Evolutionary conservation across 2,113 vertebrate species (phyloP), one percentile per base, ranked within the genome.

Genomic region (Chitala chitala): DNA sequence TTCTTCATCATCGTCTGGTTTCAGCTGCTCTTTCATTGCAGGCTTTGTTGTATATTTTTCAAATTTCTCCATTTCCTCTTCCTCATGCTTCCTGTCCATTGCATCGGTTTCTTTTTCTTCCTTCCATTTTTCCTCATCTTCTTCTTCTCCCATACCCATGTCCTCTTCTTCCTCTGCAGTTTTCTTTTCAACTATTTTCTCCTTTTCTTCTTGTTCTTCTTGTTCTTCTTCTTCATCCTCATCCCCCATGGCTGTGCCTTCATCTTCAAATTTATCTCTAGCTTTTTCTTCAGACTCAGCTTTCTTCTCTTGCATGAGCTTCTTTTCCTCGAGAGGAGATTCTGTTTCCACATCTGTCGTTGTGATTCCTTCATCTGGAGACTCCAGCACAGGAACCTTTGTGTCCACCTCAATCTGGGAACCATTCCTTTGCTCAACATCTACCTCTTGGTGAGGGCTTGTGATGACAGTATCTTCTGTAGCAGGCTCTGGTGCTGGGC

Each of bases 1-100:
- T 20, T 76, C 87, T 1, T 91, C 92, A 38, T 88, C 90, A 63
- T 93, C 92, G 68, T 95, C 92, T 72, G 86, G 84, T 31, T 90
- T 86, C 48, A 89, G 86, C 78, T 88, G 88, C 70, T 84, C 87
- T 64, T 84, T 83, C 44, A 79, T 55, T 61, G 88, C 78, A 48
- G 71, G 78, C 29, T 77, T 79, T 24, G 20, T 64, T 1, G 77
- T 66, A 51, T 85, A 84, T 46, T 87, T 85, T 65, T 85, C 86
- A 73, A 77, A 78, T 78, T 83, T 82, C 76, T 90, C 88, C 78
- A 85, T 82, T 84, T 89, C 86, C 80, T 88, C 87, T 80, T 91
- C 89, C 53, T 87, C 84, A 44, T 89, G 79, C 77, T 89, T 92
- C 83, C 85, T 89, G 75, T 88, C 86, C 77, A 87, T 79, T 4